Conservation (phyloP, 92 coral and sea anemone species). For the Palythoa heliodiscus region DNA sequence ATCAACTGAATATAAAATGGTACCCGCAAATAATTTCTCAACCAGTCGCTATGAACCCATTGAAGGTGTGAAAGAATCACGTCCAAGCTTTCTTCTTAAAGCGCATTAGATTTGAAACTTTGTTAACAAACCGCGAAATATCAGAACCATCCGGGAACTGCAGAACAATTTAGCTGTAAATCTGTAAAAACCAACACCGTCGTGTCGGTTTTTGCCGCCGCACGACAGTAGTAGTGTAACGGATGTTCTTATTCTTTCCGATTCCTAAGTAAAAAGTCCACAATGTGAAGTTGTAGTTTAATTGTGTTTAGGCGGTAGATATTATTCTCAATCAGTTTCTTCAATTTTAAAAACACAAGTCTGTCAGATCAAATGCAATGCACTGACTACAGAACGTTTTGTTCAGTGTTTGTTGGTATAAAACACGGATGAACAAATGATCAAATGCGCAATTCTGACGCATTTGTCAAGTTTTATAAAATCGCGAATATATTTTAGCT, state of each 20-base stretch:
- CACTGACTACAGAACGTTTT: not conserved
- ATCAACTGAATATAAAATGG: not conserved
- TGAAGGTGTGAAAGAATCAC: not conserved
- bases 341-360: not conserved
- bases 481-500: not conserved
- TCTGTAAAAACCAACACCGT: not conserved
- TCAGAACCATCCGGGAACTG: too few species aligned
- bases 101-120: not conserved
- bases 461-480: not conserved
- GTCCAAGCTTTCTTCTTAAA: not conserved
- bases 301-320: not conserved
- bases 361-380: too few species aligned
- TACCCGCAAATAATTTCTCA: not conserved
- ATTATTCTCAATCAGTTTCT: not conserved
- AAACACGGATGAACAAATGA: not conserved
- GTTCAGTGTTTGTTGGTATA: not conserved
- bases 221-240: too few species aligned
- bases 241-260: not conserved
- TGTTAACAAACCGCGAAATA: not conserved
- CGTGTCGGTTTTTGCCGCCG: not conserved
- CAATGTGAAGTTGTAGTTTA: not conserved
- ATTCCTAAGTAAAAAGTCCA: too few species aligned
- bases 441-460: not conserved
- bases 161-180: constrained; percentile 3
- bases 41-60: not conserved